phyloP scores from a whole-genome alignment of 1,140 invertebrate species.

The Drosophila persimilis region DNA sequence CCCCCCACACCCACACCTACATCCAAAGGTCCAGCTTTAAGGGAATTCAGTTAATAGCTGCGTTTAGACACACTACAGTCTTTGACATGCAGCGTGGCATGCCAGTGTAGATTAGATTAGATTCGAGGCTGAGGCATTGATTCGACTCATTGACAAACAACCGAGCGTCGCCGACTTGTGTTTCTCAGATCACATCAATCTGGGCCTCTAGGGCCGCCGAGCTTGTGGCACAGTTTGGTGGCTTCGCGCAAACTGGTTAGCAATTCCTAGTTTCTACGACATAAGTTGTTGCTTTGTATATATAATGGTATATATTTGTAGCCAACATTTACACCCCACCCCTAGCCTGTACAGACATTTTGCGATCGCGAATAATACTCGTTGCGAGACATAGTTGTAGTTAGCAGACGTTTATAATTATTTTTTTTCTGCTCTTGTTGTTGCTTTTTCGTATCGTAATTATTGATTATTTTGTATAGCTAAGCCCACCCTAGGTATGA shows the following conservation, averaged over 20 bases:
- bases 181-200: no score
- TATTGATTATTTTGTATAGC: slow-evolving; percentile 39
- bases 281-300: slow-evolving; percentile 22
- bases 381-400: slow-evolving; percentile 4
- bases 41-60: no score
- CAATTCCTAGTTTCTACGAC: not conserved
- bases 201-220: no score
- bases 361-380: slow-evolving; percentile 3
- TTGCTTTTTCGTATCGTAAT: slow-evolving; percentile 45
- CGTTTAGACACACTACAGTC: no score
- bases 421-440: slow-evolving; percentile 14
- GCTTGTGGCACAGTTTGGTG: slow-evolving; percentile 32
- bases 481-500: slow-evolving; percentile 38
- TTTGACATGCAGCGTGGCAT: no score
- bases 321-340: slow-evolving; percentile 7
- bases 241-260: slow-evolving; percentile 42
- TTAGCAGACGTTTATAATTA: slow-evolving; percentile 25
- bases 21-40: not conserved
- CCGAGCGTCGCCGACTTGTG: no score
- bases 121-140: no score
- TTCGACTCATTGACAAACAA: no score
- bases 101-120: no score
- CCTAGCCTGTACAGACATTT: slow-evolving; percentile 14
- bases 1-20: not conserved
- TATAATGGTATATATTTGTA: slow-evolving; percentile 7